Conservation (phyloP, 2,113 vertebrate genomes). For the Columba janthina region DNA sequence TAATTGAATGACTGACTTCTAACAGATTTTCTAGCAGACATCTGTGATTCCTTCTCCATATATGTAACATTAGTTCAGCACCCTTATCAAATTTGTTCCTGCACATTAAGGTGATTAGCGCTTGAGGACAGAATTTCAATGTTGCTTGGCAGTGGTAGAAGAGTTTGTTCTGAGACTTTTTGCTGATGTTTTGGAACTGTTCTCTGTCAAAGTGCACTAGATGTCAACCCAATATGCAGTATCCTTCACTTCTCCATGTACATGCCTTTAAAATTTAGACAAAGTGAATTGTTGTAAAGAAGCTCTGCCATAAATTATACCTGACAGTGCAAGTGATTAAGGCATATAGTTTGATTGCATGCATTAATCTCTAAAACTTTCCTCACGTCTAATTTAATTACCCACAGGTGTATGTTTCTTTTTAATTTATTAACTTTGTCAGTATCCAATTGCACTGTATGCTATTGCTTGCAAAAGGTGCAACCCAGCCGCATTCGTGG, state of each 20-base stretch:
- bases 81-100: neutral
- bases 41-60: neutral
- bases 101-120: neutral
- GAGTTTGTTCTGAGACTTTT: neutral
- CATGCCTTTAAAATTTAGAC: conserved; percentile 16
- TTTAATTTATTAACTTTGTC: conserved; percentile 69
- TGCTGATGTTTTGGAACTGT: neutral
- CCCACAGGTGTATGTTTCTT: conserved; percentile 44
- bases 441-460: conserved; percentile 32
- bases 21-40: neutral
- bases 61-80: neutral
- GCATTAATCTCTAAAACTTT: conserved; percentile 70
- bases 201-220: neutral
- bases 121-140: neutral
- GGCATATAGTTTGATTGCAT: conserved; percentile 53
- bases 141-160: neutral
- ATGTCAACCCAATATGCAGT: neutral
- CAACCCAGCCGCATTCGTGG: neutral
- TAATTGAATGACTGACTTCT: neutral
- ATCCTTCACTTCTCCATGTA: neutral
- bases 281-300: conserved; percentile 39
- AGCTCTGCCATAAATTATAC: conserved; percentile 56
- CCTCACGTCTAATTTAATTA: conserved; percentile 66
- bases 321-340: conserved; percentile 69
- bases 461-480: neutral